Evolutionary conservation across 2,888 invertebrate species (phyloP).

Genomic region (Athripsodes cinereus): DNA sequence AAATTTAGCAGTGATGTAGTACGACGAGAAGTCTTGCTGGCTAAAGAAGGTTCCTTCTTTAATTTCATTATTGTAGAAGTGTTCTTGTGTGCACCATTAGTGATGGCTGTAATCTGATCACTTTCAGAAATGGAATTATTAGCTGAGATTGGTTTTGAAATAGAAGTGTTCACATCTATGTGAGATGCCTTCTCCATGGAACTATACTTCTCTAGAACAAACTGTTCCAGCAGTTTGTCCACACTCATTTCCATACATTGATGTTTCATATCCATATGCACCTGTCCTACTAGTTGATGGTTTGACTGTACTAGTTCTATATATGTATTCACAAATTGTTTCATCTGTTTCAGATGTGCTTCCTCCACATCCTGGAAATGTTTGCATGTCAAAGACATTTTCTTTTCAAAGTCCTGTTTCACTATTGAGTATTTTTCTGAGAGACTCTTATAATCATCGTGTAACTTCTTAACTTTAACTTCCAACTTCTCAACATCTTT

Average conservation of each 20-base stretch:
- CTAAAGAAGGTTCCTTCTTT: slow-evolving; percentile 60
- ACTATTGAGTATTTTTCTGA: slow-evolving; percentile 89
- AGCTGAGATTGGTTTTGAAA: slow-evolving; percentile 46
- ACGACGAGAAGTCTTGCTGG: slow-evolving; percentile 78
- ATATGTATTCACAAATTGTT: slow-evolving; percentile 87
- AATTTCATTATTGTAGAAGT: slow-evolving; percentile 43
- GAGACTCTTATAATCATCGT: slow-evolving; percentile 88
- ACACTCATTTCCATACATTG: slow-evolving; percentile 89
- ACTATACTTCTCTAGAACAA: slow-evolving; percentile 87
- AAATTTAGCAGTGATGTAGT: slow-evolving; percentile 92
- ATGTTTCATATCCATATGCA: slow-evolving; percentile 88
- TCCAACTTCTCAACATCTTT: slow-evolving; percentile 94
- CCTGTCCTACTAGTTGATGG: slow-evolving; percentile 86
- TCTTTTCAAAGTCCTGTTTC: slow-evolving; percentile 91
- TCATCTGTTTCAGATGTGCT: slow-evolving; percentile 89
- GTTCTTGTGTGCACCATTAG: slow-evolving; percentile 48
- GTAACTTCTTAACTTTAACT: slow-evolving; percentile 83
- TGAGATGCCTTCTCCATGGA: slow-evolving; percentile 89
- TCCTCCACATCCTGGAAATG: slow-evolving; percentile 95
- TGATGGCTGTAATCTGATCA: slow-evolving; percentile 46
- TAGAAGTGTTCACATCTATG: slow-evolving; percentile 42
- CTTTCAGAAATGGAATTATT: slow-evolving; percentile 51
- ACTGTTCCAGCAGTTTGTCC: slow-evolving; percentile 86
- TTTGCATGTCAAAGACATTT: slow-evolving; percentile 90
- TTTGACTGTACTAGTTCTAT: slow-evolving; percentile 82